Conservation (phyloP, 2,113 vertebrate species). For the Phainopepla nitens region DNA sequence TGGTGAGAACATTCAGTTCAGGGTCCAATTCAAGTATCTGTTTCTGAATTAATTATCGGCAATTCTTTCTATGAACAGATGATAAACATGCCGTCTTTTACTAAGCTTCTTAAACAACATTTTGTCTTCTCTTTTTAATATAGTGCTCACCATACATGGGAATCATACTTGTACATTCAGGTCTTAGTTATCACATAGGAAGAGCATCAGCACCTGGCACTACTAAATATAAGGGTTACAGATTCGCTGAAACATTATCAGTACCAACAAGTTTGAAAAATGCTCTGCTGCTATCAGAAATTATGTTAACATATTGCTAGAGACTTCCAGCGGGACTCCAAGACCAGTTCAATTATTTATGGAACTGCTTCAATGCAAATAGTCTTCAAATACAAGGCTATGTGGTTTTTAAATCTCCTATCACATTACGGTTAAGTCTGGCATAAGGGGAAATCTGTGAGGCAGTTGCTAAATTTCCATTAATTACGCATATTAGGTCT, state of each 20-base stretch:
- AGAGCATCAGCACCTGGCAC: background rate
- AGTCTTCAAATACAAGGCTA: background rate
- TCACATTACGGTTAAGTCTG: background rate
- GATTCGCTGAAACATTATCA: background rate
- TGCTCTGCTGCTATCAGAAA: background rate
- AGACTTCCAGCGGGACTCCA: background rate
- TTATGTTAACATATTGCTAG: background rate
- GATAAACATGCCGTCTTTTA: background rate
- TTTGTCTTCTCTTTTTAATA: background rate
- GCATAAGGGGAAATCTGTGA: background rate
- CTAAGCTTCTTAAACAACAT: background rate
- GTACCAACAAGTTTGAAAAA: background rate
- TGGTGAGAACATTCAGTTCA: background rate
- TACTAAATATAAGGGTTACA: background rate
- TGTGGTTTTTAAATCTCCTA: background rate
- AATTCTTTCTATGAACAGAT: background rate
- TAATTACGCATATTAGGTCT: background rate
- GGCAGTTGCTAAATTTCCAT: background rate
- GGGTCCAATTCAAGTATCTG: background rate
- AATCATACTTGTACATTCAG: background rate
- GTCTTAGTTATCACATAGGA: background rate
- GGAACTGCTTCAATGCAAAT: background rate
- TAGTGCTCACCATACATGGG: background rate
- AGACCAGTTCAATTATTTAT: background rate
- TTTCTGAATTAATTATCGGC: background rate